A percentile compares a stretch with the other conserved stretches of the same genome.
These are phyloP conservation scores for Pecten maximus DNA, from an alignment of 2,888 invertebrate genomes.

Conservation along the genomic window DNA sequence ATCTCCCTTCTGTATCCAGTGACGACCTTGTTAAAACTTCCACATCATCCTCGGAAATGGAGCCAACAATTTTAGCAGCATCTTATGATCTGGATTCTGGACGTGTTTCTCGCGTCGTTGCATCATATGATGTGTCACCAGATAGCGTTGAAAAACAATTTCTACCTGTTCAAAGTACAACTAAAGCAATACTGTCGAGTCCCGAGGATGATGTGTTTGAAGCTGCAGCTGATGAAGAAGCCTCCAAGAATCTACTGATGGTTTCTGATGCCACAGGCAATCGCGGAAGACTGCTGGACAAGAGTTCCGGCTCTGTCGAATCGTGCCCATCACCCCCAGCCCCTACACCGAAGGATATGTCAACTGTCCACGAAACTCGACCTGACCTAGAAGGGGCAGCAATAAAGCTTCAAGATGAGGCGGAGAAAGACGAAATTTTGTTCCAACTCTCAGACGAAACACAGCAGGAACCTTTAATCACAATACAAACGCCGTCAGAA, in stretches of 20 bases:
- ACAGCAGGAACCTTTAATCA: slow-evolving; percentile 39
- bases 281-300: slow-evolving; percentile 37
- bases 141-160: slow-evolving; percentile 83
- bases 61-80: slow-evolving; percentile 92
- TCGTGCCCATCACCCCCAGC: slow-evolving; percentile 71
- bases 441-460: slow-evolving; percentile 40
- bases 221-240: slow-evolving; percentile 71
- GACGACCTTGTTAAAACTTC: slow-evolving; percentile 75
- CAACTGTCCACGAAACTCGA: slow-evolving; percentile 58
- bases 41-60: slow-evolving; percentile 90
- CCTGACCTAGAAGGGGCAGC: slow-evolving; percentile 70
- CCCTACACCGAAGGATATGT: slow-evolving; percentile 72
- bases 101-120: slow-evolving; percentile 82
- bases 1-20: slow-evolving; percentile 72
- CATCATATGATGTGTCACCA: slow-evolving; percentile 80
- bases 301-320: slow-evolving; percentile 41
- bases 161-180: slow-evolving; percentile 86
- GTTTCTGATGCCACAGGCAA: slow-evolving; percentile 54
- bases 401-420: slow-evolving; percentile 66
- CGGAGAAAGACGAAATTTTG: slow-evolving; percentile 59
- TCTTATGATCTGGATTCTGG: slow-evolving; percentile 88
- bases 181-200: slow-evolving; percentile 80
- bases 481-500: not conserved
- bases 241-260: slow-evolving; percentile 38
- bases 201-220: slow-evolving; percentile 83